Evolutionary conservation across 2,797 vertebrate species (phyloP).

Genomic region (Sebastiscus albofasciatus): DNA sequence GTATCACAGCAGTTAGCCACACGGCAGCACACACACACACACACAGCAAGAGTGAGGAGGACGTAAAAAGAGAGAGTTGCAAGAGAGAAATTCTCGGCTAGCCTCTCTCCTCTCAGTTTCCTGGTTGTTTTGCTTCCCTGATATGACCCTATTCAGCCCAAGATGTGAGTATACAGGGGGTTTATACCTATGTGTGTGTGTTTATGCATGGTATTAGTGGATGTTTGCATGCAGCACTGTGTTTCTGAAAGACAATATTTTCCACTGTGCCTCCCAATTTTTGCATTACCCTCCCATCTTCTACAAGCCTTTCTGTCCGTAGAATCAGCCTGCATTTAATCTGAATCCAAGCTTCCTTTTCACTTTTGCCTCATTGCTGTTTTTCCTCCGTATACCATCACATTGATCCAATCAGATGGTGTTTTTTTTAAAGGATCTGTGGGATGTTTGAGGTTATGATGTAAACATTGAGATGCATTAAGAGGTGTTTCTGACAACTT

Average conservation of each 20-base stretch:
- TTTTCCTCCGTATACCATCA: neutral
- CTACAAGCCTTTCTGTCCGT: neutral
- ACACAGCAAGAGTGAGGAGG: constrained; percentile 48
- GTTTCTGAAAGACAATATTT: constrained; percentile 26
- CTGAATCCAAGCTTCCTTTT: constrained; percentile 1
- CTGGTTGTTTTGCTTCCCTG: constrained; percentile 66
- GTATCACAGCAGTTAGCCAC: constrained; percentile 74
- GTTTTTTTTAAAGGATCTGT: neutral
- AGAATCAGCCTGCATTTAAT: neutral
- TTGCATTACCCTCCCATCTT: neutral
- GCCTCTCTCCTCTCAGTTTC: constrained; percentile 38
- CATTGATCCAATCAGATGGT: neutral
- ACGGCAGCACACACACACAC: constrained; percentile 21
- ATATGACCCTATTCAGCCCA: constrained; percentile 87
- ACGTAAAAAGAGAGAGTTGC: constrained; percentile 50
- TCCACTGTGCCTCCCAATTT: constrained; percentile 8
- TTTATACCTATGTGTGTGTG: constrained; percentile 16
- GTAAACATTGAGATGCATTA: neutral
- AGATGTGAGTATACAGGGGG: constrained; percentile 79
- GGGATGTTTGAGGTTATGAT: neutral
- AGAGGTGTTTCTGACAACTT: constrained; percentile 31
- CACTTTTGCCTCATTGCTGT: constrained; percentile 17
- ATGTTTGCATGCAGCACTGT: constrained; percentile 44
- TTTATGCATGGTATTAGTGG: constrained; percentile 21
- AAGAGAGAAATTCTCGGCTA: constrained; percentile 35